These are phyloP conservation scores for Ceraclea dissimilis DNA, from an alignment of 2,888 invertebrate genomes.

Conservation along the genomic window DNA sequence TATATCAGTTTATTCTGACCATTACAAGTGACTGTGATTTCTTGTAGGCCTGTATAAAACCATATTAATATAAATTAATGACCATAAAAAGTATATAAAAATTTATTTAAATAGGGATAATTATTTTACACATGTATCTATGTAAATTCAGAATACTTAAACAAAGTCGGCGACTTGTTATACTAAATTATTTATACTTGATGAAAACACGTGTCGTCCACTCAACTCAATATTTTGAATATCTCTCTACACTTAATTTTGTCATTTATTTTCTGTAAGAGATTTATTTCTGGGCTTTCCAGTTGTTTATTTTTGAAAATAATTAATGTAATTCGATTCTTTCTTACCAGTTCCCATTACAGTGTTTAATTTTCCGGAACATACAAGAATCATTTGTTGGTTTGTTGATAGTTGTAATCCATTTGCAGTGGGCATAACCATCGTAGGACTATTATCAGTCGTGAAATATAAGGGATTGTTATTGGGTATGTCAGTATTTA, in stretches of 20 bases:
- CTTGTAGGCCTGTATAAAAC: conserved; percentile 17
- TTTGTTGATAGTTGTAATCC: conserved; percentile 22
- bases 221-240: no score
- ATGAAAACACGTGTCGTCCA: no score
- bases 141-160: no score
- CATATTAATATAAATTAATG: conserved; percentile 3
- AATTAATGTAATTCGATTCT: conserved; percentile 1
- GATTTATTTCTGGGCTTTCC: no score
- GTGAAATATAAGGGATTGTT: conserved; percentile 8
- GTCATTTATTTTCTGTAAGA: no score
- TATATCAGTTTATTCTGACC: conserved; percentile 17
- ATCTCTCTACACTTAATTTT: no score
- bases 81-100: no score
- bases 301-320: no score
- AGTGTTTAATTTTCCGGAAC: conserved; percentile 27
- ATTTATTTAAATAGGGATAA: no score
- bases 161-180: no score
- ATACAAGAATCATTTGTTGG: conserved; percentile 26
- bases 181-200: no score
- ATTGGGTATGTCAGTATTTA: conserved; percentile 23
- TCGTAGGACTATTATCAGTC: conserved; percentile 10
- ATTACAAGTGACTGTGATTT: conserved; percentile 12
- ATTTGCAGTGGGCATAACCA: conserved; percentile 27
- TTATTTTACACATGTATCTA: no score
- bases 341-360: conserved; percentile 18